Evolutionary conservation across 2,113 vertebrate genomes (phyloP), one percentile per base, ranked within the genome.

Genomic region (Mirza zaza): DNA sequence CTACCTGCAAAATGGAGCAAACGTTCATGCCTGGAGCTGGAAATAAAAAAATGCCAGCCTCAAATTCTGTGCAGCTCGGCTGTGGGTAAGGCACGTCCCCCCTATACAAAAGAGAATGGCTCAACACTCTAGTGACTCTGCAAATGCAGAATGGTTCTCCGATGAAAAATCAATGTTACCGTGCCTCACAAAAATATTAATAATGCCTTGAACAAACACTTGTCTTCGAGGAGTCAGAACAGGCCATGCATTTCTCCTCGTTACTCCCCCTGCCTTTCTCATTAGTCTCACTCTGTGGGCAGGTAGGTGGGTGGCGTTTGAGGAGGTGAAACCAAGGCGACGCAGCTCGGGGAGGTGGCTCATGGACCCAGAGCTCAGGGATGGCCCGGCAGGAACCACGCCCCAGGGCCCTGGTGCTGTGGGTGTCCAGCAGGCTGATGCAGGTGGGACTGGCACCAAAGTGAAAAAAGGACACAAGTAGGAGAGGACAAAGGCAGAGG

Each of bases 1-100:
- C 11, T 42, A 81, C 57, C 34, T 80, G 68, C 45, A 87, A 93
- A 92, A 92, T 77, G 87, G 23, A 92, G 39, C 59, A 34, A 82
- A 96, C 76, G 87, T 61, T 65, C 63, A 42, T 73, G 27, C 36
- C 18, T 86, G 48, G 89, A 96, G 18, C n/a, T 76, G 82, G 76
- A 97, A 90, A 91, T 65, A 36, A 87, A 87, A 91, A 91, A 94
- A 83, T 32, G 57, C 13, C 70, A 90, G 36, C 10, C 12, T 91
- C 84, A 77, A 81, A 93, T 85, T 84, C 75, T 55, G 34, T 57
- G 48, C 36, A 63, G 29, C 42, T 34, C 76, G 77, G 83, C 6
- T 13, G 29, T 48, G 39, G 42, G 59, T 50, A 75, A 96, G 57
- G n/a, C 13, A 87, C 76, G 50, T 82, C 2, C 1, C 73, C 10